Percentiles rank a stretch among this genome's conserved stretches.
These are phyloP conservation scores for Thalassophryne amazonica DNA, from an alignment of 2,797 vertebrate species.

Conservation along the genomic window DNA sequence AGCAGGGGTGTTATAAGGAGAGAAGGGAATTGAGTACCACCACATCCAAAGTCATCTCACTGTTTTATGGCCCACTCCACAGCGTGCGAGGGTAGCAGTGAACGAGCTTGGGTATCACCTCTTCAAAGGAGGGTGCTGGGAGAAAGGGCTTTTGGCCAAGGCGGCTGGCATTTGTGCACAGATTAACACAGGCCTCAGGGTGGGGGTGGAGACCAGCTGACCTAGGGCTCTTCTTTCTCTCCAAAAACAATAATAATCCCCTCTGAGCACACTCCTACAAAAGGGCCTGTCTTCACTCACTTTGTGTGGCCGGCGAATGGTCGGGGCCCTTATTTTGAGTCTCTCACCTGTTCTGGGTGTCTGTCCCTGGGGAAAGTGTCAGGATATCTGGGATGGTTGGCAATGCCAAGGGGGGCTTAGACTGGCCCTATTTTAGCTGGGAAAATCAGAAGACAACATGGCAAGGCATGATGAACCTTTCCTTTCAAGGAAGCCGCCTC, in stretches of 20 bases:
- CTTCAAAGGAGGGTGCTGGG: conserved; percentile 77
- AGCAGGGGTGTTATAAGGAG: conserved; percentile 58
- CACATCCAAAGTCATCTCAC: conserved; percentile 57
- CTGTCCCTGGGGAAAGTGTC: conserved; percentile 83
- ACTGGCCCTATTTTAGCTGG: conserved; percentile 83
- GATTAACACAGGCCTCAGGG: conserved; percentile 75
- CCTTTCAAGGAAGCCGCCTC: conserved; percentile 80
- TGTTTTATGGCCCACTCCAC: conserved; percentile 60
- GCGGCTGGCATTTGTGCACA: conserved; percentile 77
- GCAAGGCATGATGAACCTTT: conserved; percentile 76
- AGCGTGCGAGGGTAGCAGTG: conserved; percentile 52
- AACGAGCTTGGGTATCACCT: conserved; percentile 75
- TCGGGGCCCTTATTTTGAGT: conserved; percentile 79
- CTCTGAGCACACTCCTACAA: conserved; percentile 72
- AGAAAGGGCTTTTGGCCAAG: conserved; percentile 74
- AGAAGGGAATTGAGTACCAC: conserved; percentile 40
- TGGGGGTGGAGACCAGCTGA: conserved; percentile 77
- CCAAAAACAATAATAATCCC: conserved; percentile 85
- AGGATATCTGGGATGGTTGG: conserved; percentile 85
- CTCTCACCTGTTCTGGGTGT: conserved; percentile 83
- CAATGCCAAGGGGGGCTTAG: conserved; percentile 83
- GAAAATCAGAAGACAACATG: conserved; percentile 83
- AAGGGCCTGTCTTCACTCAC: conserved; percentile 82
- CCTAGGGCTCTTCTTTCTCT: conserved; percentile 80
- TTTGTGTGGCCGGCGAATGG: conserved; percentile 65